These are phyloP conservation scores for Merluccius polli DNA, from an alignment of 2,797 vertebrate species.

Conservation along the genomic window DNA sequence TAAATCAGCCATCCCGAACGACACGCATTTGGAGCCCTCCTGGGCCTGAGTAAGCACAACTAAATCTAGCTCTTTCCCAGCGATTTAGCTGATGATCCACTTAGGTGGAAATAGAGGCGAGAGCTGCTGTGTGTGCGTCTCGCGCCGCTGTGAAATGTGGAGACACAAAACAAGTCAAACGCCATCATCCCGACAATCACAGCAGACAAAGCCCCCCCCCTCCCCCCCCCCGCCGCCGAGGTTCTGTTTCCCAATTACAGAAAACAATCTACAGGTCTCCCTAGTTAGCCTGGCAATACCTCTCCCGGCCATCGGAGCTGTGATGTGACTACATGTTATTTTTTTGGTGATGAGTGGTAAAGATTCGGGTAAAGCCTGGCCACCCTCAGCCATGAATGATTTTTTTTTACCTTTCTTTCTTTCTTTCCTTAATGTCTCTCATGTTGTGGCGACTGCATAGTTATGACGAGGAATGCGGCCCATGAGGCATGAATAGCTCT, in stretches of 20 bases:
- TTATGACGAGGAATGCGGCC: no score
- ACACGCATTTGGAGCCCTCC: background rate
- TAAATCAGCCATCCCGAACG: background rate
- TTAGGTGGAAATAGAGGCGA: conserved; percentile 31
- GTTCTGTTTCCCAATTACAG: background rate
- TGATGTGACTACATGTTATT: no score
- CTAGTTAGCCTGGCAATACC: background rate
- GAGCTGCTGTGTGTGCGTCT: no score
- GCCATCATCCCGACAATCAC: background rate
- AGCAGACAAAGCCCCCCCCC: background rate
- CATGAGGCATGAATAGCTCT: no score
- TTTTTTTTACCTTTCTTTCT: background rate
- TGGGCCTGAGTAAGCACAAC: conserved; percentile 42
- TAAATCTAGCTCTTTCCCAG: conserved; percentile 34
- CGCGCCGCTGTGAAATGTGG: background rate
- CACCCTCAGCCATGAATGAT: no score
- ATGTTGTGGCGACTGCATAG: background rate
- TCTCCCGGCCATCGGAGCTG: background rate
- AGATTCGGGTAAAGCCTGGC: no score
- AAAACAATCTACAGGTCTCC: background rate
- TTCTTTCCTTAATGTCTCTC: background rate
- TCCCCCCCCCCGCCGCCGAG: no score
- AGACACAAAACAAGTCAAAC: background rate
- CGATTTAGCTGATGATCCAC: conserved; percentile 31
- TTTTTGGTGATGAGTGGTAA: no score